Base-by-base conservation (phyloP, 2,113 vertebrate species). In the Rhinopomastus cyanomelas region DNA sequence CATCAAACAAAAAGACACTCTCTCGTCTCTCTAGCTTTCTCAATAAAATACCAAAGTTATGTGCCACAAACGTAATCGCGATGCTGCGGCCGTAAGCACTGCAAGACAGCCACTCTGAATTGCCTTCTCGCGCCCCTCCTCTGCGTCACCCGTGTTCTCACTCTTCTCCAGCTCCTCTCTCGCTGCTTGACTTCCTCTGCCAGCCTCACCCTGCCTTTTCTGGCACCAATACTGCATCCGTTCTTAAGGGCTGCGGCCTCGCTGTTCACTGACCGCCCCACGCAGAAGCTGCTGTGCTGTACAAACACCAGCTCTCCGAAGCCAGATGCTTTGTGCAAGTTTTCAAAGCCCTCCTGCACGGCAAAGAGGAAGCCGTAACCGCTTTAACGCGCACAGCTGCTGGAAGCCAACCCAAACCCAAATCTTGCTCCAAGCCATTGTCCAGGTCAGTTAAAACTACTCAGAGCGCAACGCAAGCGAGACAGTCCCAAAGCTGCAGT, bases 331-430 rank as follows among this genome's bases (percentile, higher is more conserved):
- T n/a, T n/a, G n/a, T n/a, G n/a, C n/a, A n/a, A n/a, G n/a, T n/a
- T n/a, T n/a, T n/a, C n/a, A n/a, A n/a, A n/a, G n/a, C n/a, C n/a
- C n/a, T n/a, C n/a, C n/a, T n/a, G n/a, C n/a, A n/a, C n/a, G n/a
- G n/a, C n/a, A n/a, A n/a, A n/a, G n/a, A n/a, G n/a, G n/a, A n/a
- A n/a, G n/a, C n/a, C n/a, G n/a, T n/a, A n/a, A n/a, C n/a, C n/a
- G n/a, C n/a, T 94, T 95, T 82, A 88, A 90, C 88, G 84, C 42
- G 34, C 32, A 73, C 71, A 82, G 71, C 88, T 92, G 92, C 81
- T 90, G 88, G 78, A 94, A 95, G 62, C 71, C 85, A 59, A 89
- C 51, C 51, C 71, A 19, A 91, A 88, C 3, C 2, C 62, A 93
- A 82, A 76, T 49, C n/a, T 59, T 60, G 59, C 59, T 74, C 77